phyloP scores from a whole-genome alignment of 2,113 vertebrate species.

The Urocolius indicus region DNA sequence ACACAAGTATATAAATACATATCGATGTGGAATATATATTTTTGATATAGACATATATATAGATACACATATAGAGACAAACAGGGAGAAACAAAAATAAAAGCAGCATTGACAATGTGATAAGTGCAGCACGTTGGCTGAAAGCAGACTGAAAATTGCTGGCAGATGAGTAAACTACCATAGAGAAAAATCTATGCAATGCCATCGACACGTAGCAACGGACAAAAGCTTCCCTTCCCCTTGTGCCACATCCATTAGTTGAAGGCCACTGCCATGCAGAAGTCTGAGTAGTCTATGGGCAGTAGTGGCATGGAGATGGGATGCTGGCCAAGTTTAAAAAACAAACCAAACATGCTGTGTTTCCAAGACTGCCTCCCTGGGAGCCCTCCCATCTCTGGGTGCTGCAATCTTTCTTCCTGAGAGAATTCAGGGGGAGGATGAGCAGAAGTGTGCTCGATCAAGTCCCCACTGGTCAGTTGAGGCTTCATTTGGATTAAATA shows the following conservation, averaged over 20 bases:
- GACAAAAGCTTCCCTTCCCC: neutral
- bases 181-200: neutral
- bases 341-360: neutral
- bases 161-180: neutral
- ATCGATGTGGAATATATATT: neutral
- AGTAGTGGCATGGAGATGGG: neutral
- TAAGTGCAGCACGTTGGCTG: neutral
- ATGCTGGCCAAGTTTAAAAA: neutral
- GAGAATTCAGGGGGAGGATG: neutral
- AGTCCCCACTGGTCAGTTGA: neutral
- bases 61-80: neutral
- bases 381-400: neutral
- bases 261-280: neutral
- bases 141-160: conserved; percentile 16
- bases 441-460: neutral
- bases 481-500: neutral
- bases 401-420: neutral
- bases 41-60: neutral
- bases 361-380: neutral
- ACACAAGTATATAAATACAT: neutral
- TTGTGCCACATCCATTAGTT: neutral
- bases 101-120: neutral
- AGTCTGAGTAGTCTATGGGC: neutral
- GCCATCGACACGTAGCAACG: neutral
- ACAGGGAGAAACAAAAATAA: neutral